Conservation (phyloP, 2,888 invertebrate genomes). For the Synergus umbraculus region DNA sequence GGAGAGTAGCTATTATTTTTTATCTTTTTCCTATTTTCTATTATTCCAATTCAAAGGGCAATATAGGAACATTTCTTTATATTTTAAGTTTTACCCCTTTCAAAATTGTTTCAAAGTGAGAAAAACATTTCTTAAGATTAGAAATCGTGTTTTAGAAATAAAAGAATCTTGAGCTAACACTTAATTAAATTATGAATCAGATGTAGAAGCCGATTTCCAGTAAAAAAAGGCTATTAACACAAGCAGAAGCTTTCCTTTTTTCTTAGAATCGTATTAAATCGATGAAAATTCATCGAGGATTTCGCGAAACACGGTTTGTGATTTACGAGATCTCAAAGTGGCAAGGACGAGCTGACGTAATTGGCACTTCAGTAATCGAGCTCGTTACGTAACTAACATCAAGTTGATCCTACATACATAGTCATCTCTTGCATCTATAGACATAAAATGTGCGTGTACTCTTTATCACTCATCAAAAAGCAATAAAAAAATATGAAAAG, state of each 20-base stretch:
- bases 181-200: conserved; percentile 5
- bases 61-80: too few relatives aligned
- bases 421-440: not conserved
- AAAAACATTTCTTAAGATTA: too few relatives aligned
- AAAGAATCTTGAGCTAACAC: too few relatives aligned
- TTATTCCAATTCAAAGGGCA: too few relatives aligned
- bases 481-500: not conserved
- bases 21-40: too few relatives aligned
- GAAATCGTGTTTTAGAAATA: too few relatives aligned
- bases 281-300: conserved; percentile 17
- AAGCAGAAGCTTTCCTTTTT: not conserved
- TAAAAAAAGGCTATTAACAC: not conserved
- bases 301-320: conserved; percentile 43
- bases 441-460: not conserved
- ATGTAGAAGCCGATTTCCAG: not conserved
- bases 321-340: conserved; percentile 49
- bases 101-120: too few relatives aligned
- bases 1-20: too few relatives aligned
- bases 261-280: not conserved
- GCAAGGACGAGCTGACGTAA: conserved; percentile 51
- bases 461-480: not conserved
- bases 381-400: conserved; percentile 42
- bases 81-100: too few relatives aligned
- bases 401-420: conserved; percentile 13
- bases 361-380: conserved; percentile 46